Evolutionary conservation across 2,797 vertebrate species (phyloP).

Genomic region (Bradypus variegatus): DNA sequence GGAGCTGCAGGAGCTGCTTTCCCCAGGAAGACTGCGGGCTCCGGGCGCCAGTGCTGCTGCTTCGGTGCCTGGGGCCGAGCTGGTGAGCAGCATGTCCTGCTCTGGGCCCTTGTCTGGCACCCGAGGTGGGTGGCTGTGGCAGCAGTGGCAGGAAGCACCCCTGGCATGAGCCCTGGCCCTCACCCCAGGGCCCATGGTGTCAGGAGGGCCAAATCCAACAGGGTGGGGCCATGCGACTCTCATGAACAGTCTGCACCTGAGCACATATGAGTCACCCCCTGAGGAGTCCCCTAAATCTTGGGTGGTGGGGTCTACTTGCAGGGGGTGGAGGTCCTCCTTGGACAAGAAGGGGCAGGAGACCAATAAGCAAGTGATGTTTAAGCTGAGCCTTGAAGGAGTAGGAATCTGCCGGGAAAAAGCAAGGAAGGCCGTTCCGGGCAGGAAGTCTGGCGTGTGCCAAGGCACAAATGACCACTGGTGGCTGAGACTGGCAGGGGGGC

Average conservation of each 20-base stretch:
- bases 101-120: not conserved
- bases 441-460: not conserved
- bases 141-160: not conserved
- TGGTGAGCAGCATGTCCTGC: not conserved
- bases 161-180: not conserved
- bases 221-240: not conserved
- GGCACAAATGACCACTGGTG: not conserved
- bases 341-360: not conserved
- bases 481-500: not conserved
- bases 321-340: not conserved
- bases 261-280: not conserved
- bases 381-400: not conserved
- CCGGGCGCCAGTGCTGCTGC: not conserved
- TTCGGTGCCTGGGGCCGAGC: not conserved
- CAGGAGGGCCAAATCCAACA: not conserved
- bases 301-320: not conserved
- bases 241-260: not conserved
- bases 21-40: not conserved
- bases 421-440: not conserved
- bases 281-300: not conserved
- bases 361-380: not conserved
- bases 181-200: not conserved
- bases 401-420: not conserved
- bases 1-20: not conserved
- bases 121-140: not conserved